phyloP scores from a whole-genome alignment of 1,140 invertebrate genomes.

The Amphibalanus amphitrite region DNA sequence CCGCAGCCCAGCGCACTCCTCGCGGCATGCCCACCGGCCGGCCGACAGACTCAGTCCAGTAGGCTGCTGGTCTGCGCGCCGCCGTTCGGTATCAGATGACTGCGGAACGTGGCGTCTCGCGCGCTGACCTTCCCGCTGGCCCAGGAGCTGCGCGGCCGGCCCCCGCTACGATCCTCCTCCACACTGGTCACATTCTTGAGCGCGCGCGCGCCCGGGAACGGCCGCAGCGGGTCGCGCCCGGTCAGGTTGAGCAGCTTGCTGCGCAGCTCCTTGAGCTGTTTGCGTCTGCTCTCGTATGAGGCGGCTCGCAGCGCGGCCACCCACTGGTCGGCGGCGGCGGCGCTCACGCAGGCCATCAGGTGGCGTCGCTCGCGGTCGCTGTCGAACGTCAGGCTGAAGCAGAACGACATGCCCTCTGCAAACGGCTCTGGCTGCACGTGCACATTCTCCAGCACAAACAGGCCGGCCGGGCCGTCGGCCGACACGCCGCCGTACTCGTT shows the following conservation, averaged over 20 bases:
- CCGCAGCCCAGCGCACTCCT: too few species aligned
- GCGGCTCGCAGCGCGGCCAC: background rate
- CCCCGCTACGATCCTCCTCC: background rate
- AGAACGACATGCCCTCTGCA: constrained; percentile 26
- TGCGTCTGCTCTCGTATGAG: background rate
- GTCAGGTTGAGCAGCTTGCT: background rate
- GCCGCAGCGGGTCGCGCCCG: background rate
- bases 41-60: background rate
- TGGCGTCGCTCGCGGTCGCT: background rate
- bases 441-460: constrained; percentile 48
- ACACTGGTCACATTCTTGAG: background rate
- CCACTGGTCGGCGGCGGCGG: background rate
- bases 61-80: background rate
- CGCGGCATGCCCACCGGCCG: background rate
- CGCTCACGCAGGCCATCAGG: background rate
- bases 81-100: background rate
- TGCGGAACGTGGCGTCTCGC: background rate
- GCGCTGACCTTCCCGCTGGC: too few species aligned
- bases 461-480: constrained; percentile 36
- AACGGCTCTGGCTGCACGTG: constrained; percentile 40
- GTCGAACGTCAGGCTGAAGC: background rate
- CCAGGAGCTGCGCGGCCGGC: too few species aligned
- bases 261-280: background rate
- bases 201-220: background rate
- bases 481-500: constrained; percentile 44